phyloP scores from a whole-genome alignment of 35 echinoderm and acorn worm genomes.

The Antedon bifida region DNA sequence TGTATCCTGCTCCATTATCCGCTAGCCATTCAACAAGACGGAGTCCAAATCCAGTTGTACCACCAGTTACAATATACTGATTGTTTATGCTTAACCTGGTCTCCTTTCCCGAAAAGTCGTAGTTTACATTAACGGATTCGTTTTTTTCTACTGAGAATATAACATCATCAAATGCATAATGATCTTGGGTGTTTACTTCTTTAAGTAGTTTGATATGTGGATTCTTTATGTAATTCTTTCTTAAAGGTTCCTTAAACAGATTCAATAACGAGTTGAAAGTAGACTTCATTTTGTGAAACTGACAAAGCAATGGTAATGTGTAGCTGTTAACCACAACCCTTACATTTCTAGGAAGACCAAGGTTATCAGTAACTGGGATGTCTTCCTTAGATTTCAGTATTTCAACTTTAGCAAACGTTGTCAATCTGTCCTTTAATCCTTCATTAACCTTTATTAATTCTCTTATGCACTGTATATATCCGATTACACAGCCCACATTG shows the following conservation, averaged over 20 bases:
- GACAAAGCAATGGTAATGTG: background rate
- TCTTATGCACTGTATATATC: background rate
- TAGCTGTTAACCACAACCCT: background rate
- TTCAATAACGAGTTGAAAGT: background rate
- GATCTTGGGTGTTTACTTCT: background rate
- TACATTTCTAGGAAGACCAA: background rate
- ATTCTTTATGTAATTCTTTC: background rate
- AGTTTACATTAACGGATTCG: background rate
- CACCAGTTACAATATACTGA: constrained; percentile 51
- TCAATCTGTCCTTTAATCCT: background rate
- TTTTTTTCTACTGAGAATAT: background rate
- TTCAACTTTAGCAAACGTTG: background rate
- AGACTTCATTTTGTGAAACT: background rate
- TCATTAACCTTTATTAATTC: background rate
- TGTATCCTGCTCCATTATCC: constrained; percentile 7
- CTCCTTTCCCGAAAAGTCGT: background rate
- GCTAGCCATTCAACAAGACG: constrained; percentile 37
- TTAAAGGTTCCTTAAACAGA: background rate
- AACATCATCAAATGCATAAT: background rate
- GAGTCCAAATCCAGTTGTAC: constrained; percentile 49
- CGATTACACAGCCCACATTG: background rate
- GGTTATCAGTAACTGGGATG: background rate
- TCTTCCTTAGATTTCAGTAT: background rate
- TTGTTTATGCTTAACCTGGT: background rate
- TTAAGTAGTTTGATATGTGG: background rate